Evolutionary conservation across 2,113 vertebrate species (phyloP), one percentile per base, ranked within the genome.

Genomic region (Thunnus maccoyii): DNA sequence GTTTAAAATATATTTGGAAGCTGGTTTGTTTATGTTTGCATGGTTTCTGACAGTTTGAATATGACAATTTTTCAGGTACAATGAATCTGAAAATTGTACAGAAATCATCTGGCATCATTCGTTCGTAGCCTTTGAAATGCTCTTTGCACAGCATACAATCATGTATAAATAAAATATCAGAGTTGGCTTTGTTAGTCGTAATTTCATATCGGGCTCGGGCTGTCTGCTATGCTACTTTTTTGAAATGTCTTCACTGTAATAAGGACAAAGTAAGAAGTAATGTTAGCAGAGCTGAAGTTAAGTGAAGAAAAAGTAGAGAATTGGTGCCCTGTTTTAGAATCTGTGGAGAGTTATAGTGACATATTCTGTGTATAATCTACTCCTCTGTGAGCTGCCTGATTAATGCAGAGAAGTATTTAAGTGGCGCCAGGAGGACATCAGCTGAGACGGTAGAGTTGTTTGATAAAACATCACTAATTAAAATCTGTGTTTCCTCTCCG

Each of bases 401-500:
- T 81, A 76, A 88, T 87, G 58, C 60, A 83, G 64, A 32, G 18
- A 50, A 44, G 66, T 67, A 54, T 91, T 89, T 75, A 82, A 87
- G 69, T 69, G 72, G 57, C 4, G 13, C 71, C 80, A 79, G 16
- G 72, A 84, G 78, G 61, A 86, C 78, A 68, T 64, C 51, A 44
- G 77, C 81, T 62, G 62, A 75, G 51, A 75, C 55, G 5, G 51
- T 60, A 12, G 71, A 75, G 4, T 51, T 76, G 56, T 83, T 87
- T 85, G 80, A 91, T 76, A 85, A 89, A 88, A 87, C 58, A 76
- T 85, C 76, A 80, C 76, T 90, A 91, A 93, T 93, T 92, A 91
- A 88, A 94, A 85, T 77, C 76, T n/a, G 27, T 58, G 68, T 85
- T 84, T 67, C 52, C 64, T 61, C 55, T 67, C 64, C 17, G 50